A percentile compares a stretch with the other conserved stretches of the same genome.
Conservation (phyloP, 2,888 invertebrate genomes). For the Nomada flava region DNA sequence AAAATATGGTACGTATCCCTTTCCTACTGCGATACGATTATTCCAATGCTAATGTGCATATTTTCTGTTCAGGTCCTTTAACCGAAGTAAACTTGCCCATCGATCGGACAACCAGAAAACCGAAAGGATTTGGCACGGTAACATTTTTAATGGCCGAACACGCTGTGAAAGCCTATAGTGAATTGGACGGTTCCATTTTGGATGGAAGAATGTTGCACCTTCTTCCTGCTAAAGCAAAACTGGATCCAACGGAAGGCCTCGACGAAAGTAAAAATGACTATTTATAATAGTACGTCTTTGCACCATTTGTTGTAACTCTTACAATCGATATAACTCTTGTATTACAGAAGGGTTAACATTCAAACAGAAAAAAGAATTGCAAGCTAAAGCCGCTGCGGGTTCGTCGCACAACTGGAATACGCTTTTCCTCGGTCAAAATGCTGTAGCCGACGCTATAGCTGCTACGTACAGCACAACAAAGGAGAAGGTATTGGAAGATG, state of each 20-base stretch:
- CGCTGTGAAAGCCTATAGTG: slow-evolving; percentile 94
- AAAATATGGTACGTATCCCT: slow-evolving; percentile 88
- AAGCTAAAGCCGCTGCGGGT: slow-evolving; percentile 90
- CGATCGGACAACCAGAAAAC: slow-evolving; percentile 91
- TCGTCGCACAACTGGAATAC: slow-evolving; percentile 98
- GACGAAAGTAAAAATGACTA: slow-evolving; percentile 72
- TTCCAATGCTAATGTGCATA: background rate
- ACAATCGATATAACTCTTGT: slow-evolving; percentile 27
- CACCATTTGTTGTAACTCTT: background rate
- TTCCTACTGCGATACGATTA: background rate
- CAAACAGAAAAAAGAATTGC: slow-evolving; percentile 92
- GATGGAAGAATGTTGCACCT: slow-evolving; percentile 97
- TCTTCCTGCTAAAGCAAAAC: slow-evolving; percentile 92
- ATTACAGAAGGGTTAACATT: slow-evolving; percentile 86
- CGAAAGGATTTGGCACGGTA: slow-evolving; percentile 97
- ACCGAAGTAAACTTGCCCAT: slow-evolving; percentile 95
- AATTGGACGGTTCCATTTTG: slow-evolving; percentile 95
- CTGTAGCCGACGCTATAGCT: slow-evolving; percentile 96
- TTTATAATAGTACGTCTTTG: background rate
- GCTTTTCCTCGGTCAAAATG: slow-evolving; percentile 95
- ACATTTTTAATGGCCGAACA: slow-evolving; percentile 98
- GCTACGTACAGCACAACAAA: slow-evolving; percentile 93
- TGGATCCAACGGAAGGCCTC: slow-evolving; percentile 79
- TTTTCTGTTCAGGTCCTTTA: slow-evolving; percentile 88
- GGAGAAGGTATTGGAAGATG: slow-evolving; percentile 85